phyloP scores from a whole-genome alignment of 2,888 invertebrate genomes.

The Phalangium opilio region DNA sequence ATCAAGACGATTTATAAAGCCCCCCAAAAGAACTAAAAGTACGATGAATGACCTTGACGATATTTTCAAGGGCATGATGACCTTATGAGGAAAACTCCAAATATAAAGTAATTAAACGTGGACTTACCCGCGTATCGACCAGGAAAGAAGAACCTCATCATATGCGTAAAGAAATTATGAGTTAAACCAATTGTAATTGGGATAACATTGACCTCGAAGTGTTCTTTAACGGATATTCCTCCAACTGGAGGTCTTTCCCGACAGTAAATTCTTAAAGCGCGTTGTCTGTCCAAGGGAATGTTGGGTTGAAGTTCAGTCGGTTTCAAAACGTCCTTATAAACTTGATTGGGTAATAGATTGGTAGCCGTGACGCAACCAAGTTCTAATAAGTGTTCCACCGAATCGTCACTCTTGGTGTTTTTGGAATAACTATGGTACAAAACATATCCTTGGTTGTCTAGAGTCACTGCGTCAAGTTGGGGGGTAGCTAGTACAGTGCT shows the following conservation, averaged over 20 bases:
- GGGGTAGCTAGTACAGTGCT: too few relatives aligned
- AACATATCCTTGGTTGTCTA: too few relatives aligned
- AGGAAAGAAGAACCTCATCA: constrained; percentile 95
- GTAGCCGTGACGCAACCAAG: constrained; percentile 89
- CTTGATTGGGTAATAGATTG: constrained; percentile 83
- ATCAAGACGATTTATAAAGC: too few relatives aligned
- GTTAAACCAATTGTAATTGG: constrained; percentile 84
- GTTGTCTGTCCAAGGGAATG: constrained; percentile 79
- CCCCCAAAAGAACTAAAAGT: too few relatives aligned
- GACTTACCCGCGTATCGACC: constrained; percentile 61
- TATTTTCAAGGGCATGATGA: too few relatives aligned
- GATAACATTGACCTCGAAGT: constrained; percentile 95
- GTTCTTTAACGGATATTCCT: constrained; percentile 97
- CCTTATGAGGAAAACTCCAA: too few relatives aligned
- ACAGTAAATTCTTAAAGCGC: constrained; percentile 85
- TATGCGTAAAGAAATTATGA: constrained; percentile 90
- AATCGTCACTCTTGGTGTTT: constrained; percentile 88
- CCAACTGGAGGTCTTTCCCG: constrained; percentile 92
- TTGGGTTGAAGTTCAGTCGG: constrained; percentile 65
- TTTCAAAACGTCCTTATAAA: constrained; percentile 72
- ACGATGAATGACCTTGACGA: too few relatives aligned
- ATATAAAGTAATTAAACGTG: too few relatives aligned
- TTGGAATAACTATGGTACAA: constrained; percentile 60
- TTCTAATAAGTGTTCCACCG: constrained; percentile 90
- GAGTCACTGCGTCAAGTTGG: too few relatives aligned